Percentiles rank a stretch among this genome's conserved stretches.
Evolutionary conservation across 2,113 vertebrate genomes (phyloP).

Genomic region (Dipodomys merriami): DNA sequence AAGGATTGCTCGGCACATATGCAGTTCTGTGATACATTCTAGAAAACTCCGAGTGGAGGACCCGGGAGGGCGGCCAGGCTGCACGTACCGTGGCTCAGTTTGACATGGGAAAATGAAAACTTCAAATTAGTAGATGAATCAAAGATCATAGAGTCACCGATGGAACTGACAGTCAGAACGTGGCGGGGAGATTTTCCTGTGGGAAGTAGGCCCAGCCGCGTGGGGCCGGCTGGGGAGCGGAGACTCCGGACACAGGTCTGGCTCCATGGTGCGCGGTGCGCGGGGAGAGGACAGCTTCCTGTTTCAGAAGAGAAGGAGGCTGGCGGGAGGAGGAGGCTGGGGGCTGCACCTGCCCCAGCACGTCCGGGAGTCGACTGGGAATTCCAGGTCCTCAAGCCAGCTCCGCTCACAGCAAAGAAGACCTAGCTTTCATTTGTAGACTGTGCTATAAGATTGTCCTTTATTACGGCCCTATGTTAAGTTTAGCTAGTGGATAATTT

Average conservation of each 20-base stretch:
- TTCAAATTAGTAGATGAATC: neutral
- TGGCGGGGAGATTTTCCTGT: no score
- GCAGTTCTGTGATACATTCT: neutral
- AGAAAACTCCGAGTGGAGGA: neutral
- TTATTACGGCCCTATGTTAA: neutral
- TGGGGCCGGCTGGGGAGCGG: no score
- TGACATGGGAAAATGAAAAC: neutral
- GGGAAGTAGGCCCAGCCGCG: no score
- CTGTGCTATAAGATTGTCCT: neutral
- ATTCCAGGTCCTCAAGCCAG: neutral
- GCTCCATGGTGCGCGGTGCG: no score
- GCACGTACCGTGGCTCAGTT: neutral
- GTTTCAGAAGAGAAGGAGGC: no score
- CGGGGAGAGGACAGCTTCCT: no score
- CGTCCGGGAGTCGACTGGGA: neutral
- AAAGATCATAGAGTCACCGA: neutral
- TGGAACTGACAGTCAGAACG: neutral
- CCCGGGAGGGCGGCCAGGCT: no score
- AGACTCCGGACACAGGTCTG: no score
- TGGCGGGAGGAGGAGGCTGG: no score
- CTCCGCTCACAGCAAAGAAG: neutral
- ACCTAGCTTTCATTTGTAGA: neutral
- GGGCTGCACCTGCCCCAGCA: no score
- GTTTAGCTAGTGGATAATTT: neutral
- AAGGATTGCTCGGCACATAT: neutral